Conservation (phyloP, 2,888 invertebrate genomes). For the Lampropteryx suffumata region DNA sequence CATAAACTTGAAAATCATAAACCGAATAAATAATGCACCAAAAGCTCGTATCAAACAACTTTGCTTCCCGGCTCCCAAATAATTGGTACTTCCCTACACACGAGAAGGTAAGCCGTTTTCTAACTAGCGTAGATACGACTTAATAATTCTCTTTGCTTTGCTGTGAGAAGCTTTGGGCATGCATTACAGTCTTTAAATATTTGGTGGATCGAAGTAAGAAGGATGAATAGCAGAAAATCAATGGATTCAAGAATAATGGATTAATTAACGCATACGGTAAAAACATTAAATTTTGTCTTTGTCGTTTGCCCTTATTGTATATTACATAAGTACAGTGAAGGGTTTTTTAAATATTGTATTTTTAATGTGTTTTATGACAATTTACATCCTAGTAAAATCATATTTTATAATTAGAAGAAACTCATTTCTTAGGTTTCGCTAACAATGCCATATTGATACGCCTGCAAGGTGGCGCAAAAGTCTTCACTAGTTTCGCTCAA, state of each 20-base stretch:
- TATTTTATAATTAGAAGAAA: background rate
- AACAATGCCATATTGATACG: constrained; percentile 4
- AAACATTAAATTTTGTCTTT: too few relatives aligned
- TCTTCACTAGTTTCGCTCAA: too few relatives aligned
- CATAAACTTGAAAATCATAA: background rate
- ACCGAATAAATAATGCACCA: constrained; percentile 9
- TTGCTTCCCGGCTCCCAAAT: constrained; percentile 27
- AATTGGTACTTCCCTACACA: constrained; percentile 23
- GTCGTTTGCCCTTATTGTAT: too few relatives aligned
- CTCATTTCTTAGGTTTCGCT: constrained; percentile 18
- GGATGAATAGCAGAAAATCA: too few relatives aligned
- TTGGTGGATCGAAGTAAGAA: constrained; percentile 9
- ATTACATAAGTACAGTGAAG: too few relatives aligned
- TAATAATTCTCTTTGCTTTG: constrained; percentile 57
- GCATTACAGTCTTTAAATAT: constrained; percentile 39
- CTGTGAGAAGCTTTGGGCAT: constrained; percentile 40
- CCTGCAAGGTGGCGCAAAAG: background rate
- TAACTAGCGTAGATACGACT: constrained; percentile 39
- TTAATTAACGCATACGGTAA: too few relatives aligned
- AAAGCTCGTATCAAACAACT: constrained; percentile 23
- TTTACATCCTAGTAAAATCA: too few relatives aligned
- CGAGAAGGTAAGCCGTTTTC: constrained; percentile 30
- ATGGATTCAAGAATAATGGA: too few relatives aligned
- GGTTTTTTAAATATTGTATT: too few relatives aligned
- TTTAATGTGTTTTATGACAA: too few relatives aligned